Conservation (phyloP, 2,888 invertebrate genomes). For the Elegia similella region DNA sequence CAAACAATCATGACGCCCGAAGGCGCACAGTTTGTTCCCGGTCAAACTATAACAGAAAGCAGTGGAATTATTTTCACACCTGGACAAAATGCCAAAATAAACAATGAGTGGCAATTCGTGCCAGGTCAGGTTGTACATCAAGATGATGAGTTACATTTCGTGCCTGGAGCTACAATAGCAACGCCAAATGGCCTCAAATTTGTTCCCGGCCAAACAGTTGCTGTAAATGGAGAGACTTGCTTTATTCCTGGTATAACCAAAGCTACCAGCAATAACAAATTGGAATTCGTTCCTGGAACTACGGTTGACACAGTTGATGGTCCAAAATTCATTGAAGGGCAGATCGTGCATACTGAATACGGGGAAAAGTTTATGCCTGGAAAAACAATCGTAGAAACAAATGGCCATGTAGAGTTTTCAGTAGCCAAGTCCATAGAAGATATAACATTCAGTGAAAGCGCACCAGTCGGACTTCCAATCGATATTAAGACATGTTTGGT, state of each 20-base stretch:
- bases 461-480: slow-evolving; percentile 80
- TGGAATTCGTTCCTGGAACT: slow-evolving; percentile 83
- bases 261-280: slow-evolving; percentile 58
- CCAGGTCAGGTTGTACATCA: slow-evolving; percentile 84
- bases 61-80: slow-evolving; percentile 81
- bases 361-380: slow-evolving; percentile 85
- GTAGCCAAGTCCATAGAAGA: slow-evolving; percentile 82
- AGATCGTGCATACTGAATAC: slow-evolving; percentile 80
- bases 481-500: slow-evolving; percentile 79
- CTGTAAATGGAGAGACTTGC: slow-evolving; percentile 71
- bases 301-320: slow-evolving; percentile 84
- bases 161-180: slow-evolving; percentile 84
- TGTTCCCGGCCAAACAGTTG: slow-evolving; percentile 84
- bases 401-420: slow-evolving; percentile 81
- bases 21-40: slow-evolving; percentile 84
- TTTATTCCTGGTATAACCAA: slow-evolving; percentile 84
- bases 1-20: slow-evolving; percentile 82
- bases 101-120: slow-evolving; percentile 83
- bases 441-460: slow-evolving; percentile 77
- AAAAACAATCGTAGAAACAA: slow-evolving; percentile 69
- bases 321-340: slow-evolving; percentile 84
- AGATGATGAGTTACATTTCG: slow-evolving; percentile 79
- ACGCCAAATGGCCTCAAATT: slow-evolving; percentile 84
- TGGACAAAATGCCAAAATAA: slow-evolving; percentile 81
- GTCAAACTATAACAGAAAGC: slow-evolving; percentile 81